Evolutionary conservation across 2,797 vertebrate genomes (phyloP).

Genomic region (Melanotaenia maccullochi): DNA sequence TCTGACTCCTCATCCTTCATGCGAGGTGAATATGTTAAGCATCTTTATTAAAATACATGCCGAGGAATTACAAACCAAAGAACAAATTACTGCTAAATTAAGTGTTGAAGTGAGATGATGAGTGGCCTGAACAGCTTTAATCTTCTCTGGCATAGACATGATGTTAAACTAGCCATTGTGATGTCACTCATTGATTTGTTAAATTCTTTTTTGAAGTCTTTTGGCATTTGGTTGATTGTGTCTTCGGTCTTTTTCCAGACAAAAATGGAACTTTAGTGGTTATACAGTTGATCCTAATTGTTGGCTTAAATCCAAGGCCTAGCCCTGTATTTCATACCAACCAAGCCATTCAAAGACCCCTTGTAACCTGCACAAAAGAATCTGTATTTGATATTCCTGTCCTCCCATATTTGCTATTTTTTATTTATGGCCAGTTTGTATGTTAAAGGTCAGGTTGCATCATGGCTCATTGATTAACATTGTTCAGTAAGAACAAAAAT

Average conservation of each 20-base stretch:
- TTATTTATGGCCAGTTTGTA: not conserved
- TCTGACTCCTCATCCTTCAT: slow-evolving; percentile 76
- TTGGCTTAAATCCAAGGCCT: no score
- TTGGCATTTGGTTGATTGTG: no score
- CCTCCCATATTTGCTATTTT: not conserved
- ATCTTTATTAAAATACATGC: not conserved
- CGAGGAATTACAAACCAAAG: not conserved
- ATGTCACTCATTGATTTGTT: no score
- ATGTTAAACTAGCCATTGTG: no score
- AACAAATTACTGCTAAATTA: not conserved
- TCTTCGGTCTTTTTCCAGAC: no score
- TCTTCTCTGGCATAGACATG: no score
- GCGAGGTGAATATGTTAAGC: slow-evolving; percentile 66
- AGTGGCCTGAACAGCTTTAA: no score
- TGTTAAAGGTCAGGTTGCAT: not conserved
- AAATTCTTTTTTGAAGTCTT: no score
- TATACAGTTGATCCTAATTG: no score
- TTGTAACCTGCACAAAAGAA: no score
- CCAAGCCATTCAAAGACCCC: not conserved
- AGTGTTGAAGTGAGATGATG: not conserved
- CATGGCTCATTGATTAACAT: not conserved
- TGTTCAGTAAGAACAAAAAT: not conserved
- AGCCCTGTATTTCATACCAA: not conserved
- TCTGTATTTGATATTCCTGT: not conserved
- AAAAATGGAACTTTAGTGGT: no score